phyloP scores from a whole-genome alignment of 2,888 invertebrate species.

The Aquatica leii region DNA sequence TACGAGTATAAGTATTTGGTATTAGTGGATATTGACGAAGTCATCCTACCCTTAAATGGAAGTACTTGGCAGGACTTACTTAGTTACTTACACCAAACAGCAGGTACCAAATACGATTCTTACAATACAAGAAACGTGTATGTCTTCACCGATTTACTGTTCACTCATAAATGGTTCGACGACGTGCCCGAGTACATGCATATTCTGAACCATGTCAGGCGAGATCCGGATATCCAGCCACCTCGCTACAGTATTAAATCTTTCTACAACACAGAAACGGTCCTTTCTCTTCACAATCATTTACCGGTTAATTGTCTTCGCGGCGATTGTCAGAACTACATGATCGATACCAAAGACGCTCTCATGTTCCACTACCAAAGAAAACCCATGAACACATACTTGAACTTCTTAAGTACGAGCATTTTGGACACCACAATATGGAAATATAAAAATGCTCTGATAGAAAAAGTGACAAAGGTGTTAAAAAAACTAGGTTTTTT shows the following conservation, averaged over 20 bases:
- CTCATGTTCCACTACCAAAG: conserved; percentile 93
- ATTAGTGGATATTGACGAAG: conserved; percentile 68
- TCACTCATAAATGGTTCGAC: conserved; percentile 79
- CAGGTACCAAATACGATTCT: conserved; percentile 70
- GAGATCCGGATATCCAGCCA: conserved; percentile 90
- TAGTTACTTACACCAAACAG: too few relatives aligned
- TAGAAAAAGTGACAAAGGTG: conserved; percentile 74
- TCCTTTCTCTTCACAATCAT: conserved; percentile 90
- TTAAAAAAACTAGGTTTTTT: too few relatives aligned
- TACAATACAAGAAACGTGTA: conserved; percentile 93
- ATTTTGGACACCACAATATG: conserved; percentile 87
- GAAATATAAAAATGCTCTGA: conserved; percentile 83
- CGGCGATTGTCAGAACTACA: conserved; percentile 82
- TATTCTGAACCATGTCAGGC: conserved; percentile 91
- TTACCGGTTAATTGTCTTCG: conserved; percentile 90
- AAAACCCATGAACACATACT: conserved; percentile 82
- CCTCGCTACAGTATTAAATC: conserved; percentile 94
- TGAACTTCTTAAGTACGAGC: conserved; percentile 83
- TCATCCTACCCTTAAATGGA: conserved; percentile 70
- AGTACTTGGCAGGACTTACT: conserved; percentile 80
- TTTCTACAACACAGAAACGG: conserved; percentile 91
- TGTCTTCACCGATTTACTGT: conserved; percentile 84
- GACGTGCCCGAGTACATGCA: conserved; percentile 86
- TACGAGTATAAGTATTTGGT: conserved; percentile 85
- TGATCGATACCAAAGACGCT: conserved; percentile 82